These are phyloP conservation scores for Matsumyia berberina DNA, from an alignment of 2,888 invertebrate genomes.

Conservation along the genomic window DNA sequence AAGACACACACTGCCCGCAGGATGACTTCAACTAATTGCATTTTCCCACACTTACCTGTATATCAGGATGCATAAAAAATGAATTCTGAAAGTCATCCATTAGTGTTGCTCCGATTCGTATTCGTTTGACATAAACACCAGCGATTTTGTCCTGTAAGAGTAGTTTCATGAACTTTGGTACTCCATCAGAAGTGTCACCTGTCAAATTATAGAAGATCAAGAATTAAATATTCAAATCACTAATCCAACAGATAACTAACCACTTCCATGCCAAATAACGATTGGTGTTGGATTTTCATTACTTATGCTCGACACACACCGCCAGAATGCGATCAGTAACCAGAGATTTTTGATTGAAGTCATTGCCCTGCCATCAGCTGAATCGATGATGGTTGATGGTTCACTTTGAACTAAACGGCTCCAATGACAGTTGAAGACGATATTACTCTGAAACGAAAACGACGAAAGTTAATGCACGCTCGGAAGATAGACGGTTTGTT, in stretches of 20 bases:
- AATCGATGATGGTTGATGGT: slow-evolving; percentile 20
- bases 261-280: slow-evolving; percentile 98
- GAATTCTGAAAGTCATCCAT: slow-evolving; percentile 91
- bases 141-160: slow-evolving; percentile 89
- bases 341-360: slow-evolving; percentile 33
- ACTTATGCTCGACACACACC: slow-evolving; percentile 10
- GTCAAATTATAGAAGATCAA: slow-evolving; percentile 40
- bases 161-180: slow-evolving; percentile 86
- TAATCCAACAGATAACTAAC: slow-evolving; percentile 84
- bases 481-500: slow-evolving; percentile 29
- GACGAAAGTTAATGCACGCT: slow-evolving; percentile 39
- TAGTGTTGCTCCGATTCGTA: slow-evolving; percentile 89
- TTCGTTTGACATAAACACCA: slow-evolving; percentile 92
- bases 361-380: slow-evolving; percentile 48
- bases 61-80: slow-evolving; percentile 90
- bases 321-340: slow-evolving; percentile 38
- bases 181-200: slow-evolving; percentile 91
- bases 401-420: slow-evolving; percentile 33
- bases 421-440: slow-evolving; percentile 40
- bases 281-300: slow-evolving; percentile 85
- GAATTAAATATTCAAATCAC: slow-evolving; percentile 22
- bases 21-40: too few relatives aligned
- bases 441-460: slow-evolving; percentile 43
- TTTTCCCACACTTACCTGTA: slow-evolving; percentile 85
- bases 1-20: too few relatives aligned